Percentiles rank a stretch among this genome's conserved stretches.
phyloP scores from a whole-genome alignment of 2,113 vertebrate genomes.

The Poeciliopsis retropinna region DNA sequence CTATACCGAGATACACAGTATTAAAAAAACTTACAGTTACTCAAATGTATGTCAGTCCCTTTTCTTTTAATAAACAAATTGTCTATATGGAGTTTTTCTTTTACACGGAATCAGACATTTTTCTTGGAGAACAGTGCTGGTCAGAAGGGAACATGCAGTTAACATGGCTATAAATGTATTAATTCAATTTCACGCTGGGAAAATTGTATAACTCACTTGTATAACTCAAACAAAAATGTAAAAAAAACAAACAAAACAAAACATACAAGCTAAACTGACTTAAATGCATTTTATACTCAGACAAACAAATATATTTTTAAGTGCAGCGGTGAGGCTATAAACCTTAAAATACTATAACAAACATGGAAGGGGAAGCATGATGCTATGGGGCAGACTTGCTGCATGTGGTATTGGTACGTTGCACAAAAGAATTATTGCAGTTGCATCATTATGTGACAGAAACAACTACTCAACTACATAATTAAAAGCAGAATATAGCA shows the following conservation, averaged over 20 bases:
- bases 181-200: too few relatives aligned
- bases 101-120: neutral
- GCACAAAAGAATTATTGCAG: neutral
- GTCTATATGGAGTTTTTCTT: too few relatives aligned
- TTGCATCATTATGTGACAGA: too few relatives aligned
- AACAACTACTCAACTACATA: too few relatives aligned
- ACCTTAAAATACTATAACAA: neutral
- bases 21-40: too few relatives aligned
- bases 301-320: neutral
- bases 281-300: neutral
- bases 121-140: neutral
- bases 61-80: neutral
- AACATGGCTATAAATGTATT: too few relatives aligned
- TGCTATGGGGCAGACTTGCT: neutral
- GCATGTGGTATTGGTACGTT: neutral
- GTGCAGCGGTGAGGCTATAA: neutral
- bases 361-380: neutral
- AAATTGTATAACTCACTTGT: too few relatives aligned
- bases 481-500: too few relatives aligned
- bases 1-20: slow-evolving; percentile 51
- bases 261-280: too few relatives aligned
- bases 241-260: neutral
- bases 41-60: neutral
- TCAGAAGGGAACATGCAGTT: too few relatives aligned
- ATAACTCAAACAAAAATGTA: neutral